Evolutionary conservation across 2,113 vertebrate genomes (phyloP), one percentile per base, ranked within the genome.

Genomic region (Narcine bancroftii): DNA sequence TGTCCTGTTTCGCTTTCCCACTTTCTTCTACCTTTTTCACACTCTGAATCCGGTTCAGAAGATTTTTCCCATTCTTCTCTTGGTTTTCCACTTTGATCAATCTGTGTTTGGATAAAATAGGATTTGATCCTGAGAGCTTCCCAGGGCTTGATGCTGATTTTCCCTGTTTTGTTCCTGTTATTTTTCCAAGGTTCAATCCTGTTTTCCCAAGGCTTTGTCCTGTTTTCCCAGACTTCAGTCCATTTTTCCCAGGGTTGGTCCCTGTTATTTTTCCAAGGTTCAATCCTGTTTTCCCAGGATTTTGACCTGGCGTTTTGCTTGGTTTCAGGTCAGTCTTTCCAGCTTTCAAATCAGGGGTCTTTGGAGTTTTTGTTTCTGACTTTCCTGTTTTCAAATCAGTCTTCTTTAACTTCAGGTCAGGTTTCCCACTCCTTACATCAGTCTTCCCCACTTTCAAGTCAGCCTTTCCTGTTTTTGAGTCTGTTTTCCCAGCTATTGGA

Each of bases 1-100:
- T 97, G 92, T 98, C 97, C 73, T 96, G 95, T 93, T 96, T 97
- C 39, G 3, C 93, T 93, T 93, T 93, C 94, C 95, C 96, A 94
- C 93, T 93, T 26, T 93, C 17, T 9, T 93, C 94, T 96, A 92
- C 92, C 95, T 92, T 96, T 97, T 92, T 97, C 97, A 77, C 93
- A 95, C 3, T 97, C 97, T 0, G 94, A 94, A 92, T 94, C 94
- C 94, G 93, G 93, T 65, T 94, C 96, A 3, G 92, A 93, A 94
- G 93, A 6, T 94, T 93, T 93, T 97, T 97, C 3, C 95, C 95
- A 0, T 94, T 96, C 93, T 98, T 99, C 93, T 98, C 98, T 0
- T 97, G 97, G 92, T 96, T 96, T 60, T 99, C 98, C 95, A 99
- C 97, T 93, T 98, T 99, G 94, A 99, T 99, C 94, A 99, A 97